These are phyloP conservation scores for Peromyscus polionotus DNA, from an alignment of 2,113 vertebrate genomes.

Conservation along the genomic window DNA sequence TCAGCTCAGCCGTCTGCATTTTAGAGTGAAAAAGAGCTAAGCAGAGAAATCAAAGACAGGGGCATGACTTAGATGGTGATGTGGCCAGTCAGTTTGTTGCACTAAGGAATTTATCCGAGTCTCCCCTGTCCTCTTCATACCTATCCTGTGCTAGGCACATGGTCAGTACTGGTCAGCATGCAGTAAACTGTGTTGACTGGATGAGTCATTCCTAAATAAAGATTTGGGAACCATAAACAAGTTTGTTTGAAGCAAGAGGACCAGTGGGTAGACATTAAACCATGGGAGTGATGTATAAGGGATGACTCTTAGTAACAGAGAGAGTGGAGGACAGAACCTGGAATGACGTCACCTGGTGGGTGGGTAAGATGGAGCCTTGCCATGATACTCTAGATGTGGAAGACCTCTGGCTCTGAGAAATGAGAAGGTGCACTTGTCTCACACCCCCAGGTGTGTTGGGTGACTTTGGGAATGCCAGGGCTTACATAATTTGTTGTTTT, in stretches of 20 bases:
- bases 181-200: background rate
- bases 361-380: fast-evolving
- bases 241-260: background rate
- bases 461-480: background rate
- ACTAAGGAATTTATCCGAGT: background rate
- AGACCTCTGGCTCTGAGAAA: background rate
- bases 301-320: background rate
- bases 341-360: fast-evolving
- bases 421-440: background rate
- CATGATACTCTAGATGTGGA: background rate
- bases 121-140: background rate
- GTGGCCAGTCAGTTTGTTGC: background rate
- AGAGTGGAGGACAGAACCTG: background rate
- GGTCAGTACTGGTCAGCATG: background rate
- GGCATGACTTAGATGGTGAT: background rate
- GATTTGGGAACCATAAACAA: background rate
- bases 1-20: background rate
- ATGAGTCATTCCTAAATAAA: background rate
- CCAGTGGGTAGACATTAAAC: background rate
- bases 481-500: background rate
- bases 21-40: background rate
- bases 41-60: background rate
- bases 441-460: background rate
- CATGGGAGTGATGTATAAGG: background rate
- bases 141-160: no score